Conservation (phyloP, 2,797 vertebrate genomes). For the Decapterus maruadsi region DNA sequence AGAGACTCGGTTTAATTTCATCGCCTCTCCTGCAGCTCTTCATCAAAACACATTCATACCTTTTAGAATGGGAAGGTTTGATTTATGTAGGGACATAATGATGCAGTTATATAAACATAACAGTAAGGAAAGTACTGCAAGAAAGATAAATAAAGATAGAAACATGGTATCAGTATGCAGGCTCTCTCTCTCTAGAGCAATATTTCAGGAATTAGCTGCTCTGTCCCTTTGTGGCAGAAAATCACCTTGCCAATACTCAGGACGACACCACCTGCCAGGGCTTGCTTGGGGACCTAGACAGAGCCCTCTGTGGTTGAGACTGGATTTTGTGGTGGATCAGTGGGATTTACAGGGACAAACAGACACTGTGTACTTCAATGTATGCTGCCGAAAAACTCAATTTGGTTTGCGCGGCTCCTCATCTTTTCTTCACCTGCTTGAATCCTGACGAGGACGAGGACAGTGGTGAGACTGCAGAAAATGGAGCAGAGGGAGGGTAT, state of each 20-base stretch:
- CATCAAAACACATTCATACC: constrained; percentile 35
- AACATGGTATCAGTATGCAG: constrained; percentile 15
- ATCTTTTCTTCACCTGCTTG: constrained; percentile 59
- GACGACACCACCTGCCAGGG: constrained; percentile 71
- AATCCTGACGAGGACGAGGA: constrained; percentile 54
- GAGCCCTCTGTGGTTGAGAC: constrained; percentile 71
- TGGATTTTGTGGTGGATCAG: constrained; percentile 81
- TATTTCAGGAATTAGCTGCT: constrained; percentile 68
- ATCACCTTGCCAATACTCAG: constrained; percentile 79
- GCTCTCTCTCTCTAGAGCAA: constrained; percentile 58
- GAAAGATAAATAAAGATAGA: constrained; percentile 20
- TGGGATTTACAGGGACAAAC: constrained; percentile 78
- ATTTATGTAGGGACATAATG: constrained; percentile 68
- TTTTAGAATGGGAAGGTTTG: constrained; percentile 45
- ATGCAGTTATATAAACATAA: constrained; percentile 62
- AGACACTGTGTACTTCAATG: constrained; percentile 66
- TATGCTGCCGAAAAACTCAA: constrained; percentile 60
- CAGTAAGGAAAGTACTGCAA: constrained; percentile 46
- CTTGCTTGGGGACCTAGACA: constrained; percentile 70
- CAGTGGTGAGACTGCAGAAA: constrained; percentile 18
- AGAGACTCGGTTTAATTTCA: constrained; percentile 58
- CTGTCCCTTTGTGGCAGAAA: constrained; percentile 70
- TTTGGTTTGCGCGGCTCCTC: constrained; percentile 58
- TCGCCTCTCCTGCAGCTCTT: constrained; percentile 38
- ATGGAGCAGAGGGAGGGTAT: constrained; percentile 42